Evolutionary conservation across 1,140 invertebrate species (phyloP).

Genomic region (Gryllus bimaculatus): DNA sequence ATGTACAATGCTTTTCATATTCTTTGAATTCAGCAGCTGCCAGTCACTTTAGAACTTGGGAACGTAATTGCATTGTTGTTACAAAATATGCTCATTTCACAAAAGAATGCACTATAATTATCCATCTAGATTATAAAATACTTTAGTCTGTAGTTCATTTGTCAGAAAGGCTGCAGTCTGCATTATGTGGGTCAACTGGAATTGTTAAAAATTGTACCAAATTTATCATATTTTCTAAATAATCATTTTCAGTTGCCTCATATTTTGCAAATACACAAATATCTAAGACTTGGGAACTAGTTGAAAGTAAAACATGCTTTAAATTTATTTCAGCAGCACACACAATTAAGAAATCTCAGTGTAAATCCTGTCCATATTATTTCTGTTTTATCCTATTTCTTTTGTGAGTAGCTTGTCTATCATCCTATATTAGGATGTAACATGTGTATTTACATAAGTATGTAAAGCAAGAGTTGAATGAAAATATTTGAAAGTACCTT

Average conservation of each 20-base stretch:
- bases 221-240: constrained; percentile 6
- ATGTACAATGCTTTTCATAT: constrained; percentile 5
- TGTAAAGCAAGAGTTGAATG: background rate
- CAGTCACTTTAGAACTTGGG: constrained; percentile 3
- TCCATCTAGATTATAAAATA: constrained; percentile 2
- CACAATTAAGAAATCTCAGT: background rate
- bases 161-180: constrained; percentile 2
- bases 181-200: background rate
- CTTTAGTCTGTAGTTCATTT: background rate
- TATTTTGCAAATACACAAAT: background rate
- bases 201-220: background rate
- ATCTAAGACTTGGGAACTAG: background rate
- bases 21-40: background rate
- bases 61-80: constrained; percentile 5
- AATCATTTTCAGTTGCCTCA: constrained; percentile 4
- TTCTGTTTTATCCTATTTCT: background rate
- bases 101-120: constrained; percentile 1
- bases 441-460: background rate
- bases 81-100: constrained; percentile 1
- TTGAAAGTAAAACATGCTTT: constrained; percentile 2
- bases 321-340: constrained; percentile 1
- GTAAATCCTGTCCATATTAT: background rate
- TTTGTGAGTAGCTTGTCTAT: background rate
- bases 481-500: background rate
- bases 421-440: constrained; percentile 1